phyloP scores from a whole-genome alignment of 2,113 vertebrate genomes.

The Diadophis punctatus region DNA sequence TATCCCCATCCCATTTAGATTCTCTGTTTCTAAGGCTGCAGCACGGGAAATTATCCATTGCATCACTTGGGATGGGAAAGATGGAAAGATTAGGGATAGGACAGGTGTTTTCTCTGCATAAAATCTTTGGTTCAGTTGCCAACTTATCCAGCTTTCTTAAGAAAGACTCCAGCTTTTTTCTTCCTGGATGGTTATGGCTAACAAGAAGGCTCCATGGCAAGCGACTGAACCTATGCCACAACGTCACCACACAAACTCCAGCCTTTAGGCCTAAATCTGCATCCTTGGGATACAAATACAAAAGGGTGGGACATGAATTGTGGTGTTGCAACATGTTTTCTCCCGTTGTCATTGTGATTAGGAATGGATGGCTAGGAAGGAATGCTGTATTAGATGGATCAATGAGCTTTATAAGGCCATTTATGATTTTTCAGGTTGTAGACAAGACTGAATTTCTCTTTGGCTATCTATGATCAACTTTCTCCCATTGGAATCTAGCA shows the following conservation, averaged over 20 bases:
- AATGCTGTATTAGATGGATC: not conserved
- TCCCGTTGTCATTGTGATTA: not conserved
- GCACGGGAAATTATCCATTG: not conserved
- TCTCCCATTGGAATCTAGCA: not conserved
- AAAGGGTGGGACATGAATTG: not conserved
- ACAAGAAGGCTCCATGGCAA: not conserved
- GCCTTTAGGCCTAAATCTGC: not conserved
- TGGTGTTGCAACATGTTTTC: not conserved
- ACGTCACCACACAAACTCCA: not conserved
- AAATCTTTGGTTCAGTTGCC: not conserved
- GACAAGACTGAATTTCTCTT: not conserved
- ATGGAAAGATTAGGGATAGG: not conserved
- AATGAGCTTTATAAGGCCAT: not conserved
- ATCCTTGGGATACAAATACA: not conserved
- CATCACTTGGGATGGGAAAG: not conserved
- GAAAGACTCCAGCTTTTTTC: not conserved
- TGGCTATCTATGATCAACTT: not conserved
- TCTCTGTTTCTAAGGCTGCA: not conserved
- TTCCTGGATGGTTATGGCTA: not conserved
- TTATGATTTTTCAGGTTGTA: not conserved
- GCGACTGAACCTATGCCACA: not conserved
- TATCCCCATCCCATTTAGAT: not conserved
- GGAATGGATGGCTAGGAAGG: not conserved
- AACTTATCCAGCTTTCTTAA: not conserved
- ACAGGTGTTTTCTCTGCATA: not conserved